Conservation (phyloP, 2,113 vertebrate genomes). For the Marcusenius ussheri region DNA sequence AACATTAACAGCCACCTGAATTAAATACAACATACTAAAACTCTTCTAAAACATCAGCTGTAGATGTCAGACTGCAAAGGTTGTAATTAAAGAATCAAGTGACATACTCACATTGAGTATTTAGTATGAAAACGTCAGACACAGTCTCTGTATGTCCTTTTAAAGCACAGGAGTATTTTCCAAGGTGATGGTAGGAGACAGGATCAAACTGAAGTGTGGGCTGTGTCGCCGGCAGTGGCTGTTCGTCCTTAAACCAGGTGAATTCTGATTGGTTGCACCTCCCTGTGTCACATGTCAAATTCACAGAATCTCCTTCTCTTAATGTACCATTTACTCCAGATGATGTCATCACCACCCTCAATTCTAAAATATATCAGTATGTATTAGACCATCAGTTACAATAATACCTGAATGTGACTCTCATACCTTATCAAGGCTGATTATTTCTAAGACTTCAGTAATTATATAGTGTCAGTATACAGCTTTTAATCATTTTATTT, state of each 20-base stretch:
- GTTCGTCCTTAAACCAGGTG: not conserved
- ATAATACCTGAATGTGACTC: not conserved
- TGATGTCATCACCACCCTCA: not conserved
- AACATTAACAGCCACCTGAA: not conserved
- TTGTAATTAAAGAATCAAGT: not conserved
- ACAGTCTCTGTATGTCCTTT: not conserved
- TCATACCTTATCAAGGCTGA: not conserved
- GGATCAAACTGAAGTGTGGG: constrained; percentile 6
- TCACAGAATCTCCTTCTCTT: not conserved
- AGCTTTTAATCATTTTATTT: not conserved
- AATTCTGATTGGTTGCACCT: constrained; percentile 23
- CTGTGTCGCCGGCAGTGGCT: not conserved
- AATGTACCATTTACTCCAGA: not conserved
- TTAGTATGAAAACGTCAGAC: constrained; percentile 1
- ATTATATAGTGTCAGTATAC: not conserved
- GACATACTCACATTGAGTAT: constrained; percentile 21
- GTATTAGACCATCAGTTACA: not conserved
- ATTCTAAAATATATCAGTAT: not conserved
- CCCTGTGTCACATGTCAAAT: not conserved
- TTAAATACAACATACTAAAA: not conserved
- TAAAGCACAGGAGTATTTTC: constrained; percentile 32
- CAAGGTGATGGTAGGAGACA: not conserved
- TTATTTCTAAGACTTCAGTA: not conserved
- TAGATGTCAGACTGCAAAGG: not conserved
- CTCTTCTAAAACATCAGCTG: not conserved